phyloP scores from a whole-genome alignment of 2,888 invertebrate genomes.

The Stictocephala bisonia region DNA sequence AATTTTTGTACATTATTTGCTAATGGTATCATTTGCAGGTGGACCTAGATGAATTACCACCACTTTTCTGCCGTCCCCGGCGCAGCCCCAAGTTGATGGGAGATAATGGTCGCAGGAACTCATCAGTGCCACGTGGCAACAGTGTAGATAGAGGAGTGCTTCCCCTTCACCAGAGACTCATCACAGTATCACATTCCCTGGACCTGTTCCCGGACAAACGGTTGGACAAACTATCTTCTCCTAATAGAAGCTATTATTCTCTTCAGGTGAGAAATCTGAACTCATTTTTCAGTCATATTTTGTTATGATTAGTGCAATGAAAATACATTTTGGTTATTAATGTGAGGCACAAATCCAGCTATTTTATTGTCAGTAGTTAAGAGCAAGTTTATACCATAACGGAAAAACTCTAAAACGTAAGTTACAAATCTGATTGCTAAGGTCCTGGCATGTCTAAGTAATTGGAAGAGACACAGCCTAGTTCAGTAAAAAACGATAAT shows the following conservation, averaged over 20 bases:
- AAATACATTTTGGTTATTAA: too few relatives aligned
- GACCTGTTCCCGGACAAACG: constrained; percentile 70
- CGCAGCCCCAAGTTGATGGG: constrained; percentile 81
- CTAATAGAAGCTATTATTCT: constrained; percentile 61
- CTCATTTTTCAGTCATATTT: too few relatives aligned
- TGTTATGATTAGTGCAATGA: too few relatives aligned
- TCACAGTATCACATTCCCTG: constrained; percentile 69
- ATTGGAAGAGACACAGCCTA: too few relatives aligned
- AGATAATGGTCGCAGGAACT: constrained; percentile 72
- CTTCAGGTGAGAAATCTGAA: constrained; percentile 57
- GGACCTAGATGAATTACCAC: constrained; percentile 80
- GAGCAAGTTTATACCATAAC: too few relatives aligned
- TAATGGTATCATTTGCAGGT: constrained; percentile 57
- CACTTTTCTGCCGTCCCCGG: constrained; percentile 84
- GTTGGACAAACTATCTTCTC: constrained; percentile 52
- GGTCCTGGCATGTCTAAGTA: too few relatives aligned
- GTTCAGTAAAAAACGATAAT: too few relatives aligned
- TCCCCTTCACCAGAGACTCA: constrained; percentile 48
- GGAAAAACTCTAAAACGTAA: too few relatives aligned
- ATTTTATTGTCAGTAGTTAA: too few relatives aligned
- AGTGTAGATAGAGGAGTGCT: constrained; percentile 64
- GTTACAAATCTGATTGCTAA: too few relatives aligned
- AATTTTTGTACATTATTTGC: constrained; percentile 20
- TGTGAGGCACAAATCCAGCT: too few relatives aligned
- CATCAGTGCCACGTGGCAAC: constrained; percentile 72